Base-by-base conservation (phyloP, 2,888 invertebrate species). In the Acleris laterana region DNA sequence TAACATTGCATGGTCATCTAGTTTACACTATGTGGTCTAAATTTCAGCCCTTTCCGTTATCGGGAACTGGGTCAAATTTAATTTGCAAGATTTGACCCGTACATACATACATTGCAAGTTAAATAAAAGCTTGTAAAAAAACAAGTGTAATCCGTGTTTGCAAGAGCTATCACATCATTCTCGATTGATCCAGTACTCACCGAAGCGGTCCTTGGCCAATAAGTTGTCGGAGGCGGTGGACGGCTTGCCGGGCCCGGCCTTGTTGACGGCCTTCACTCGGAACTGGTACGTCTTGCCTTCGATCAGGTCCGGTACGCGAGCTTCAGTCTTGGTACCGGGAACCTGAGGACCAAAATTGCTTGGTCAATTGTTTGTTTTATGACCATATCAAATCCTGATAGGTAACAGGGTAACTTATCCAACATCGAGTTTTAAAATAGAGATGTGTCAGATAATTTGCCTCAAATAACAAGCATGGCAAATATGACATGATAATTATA, bases 231-330 rank as follows among this genome's bases (percentile, higher is more conserved):
- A 96, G 13, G 97, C 95, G 51, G 96, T 95, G 17, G 96, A 96
- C 6, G 98, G 97, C 84, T 97, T 97, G 81, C 97, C 97, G 50
- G 96, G 96, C 16, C 99, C 99, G 46, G 98, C 99, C 87, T 98
- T 98, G 89, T 99, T 99, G 49, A 99, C 95, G 1, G 99, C 99
- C 80, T 97, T 96, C 5, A 98, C 96, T 1, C 98, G 94, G 95
- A 99, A 99, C 88, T 98, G 98, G 85, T 99, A 99, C 72, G 98
- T 98, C 87, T 98, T 97, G 69, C 98, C 98, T 88, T 98, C 98
- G 68, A 97, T 96, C 62, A 99, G 94, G 84, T 98, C 98, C 1
- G 97, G 96, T 1, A 99, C 96, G 70, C 96, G 96, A 16, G 96
- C 98, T 76, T 97, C 97, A 38, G 96, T 96, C 87, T 97, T 97